A percentile compares a stretch with the other conserved stretches of the same genome.
Evolutionary conservation across 2,888 invertebrate species (phyloP).

Genomic region (Xylota sylvarum): DNA sequence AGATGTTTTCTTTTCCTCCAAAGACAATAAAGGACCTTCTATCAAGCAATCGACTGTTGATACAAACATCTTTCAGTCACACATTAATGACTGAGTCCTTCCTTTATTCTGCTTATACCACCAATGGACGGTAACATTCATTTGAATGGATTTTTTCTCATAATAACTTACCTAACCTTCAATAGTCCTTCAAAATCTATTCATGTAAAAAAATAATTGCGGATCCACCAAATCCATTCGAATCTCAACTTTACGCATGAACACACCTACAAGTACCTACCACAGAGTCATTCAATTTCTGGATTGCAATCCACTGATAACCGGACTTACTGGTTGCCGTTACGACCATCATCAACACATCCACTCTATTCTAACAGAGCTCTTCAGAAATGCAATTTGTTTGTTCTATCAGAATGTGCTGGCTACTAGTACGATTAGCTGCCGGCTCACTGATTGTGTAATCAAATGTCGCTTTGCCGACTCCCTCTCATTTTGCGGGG

Average conservation of each 20-base stretch:
- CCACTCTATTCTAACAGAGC: slow-evolving; percentile 1
- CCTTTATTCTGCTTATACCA: too few species aligned
- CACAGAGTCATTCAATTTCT: not conserved
- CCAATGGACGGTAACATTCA: too few species aligned
- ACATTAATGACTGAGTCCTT: too few species aligned
- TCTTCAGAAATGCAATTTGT: slow-evolving; percentile 13
- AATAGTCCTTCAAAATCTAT: slow-evolving; percentile 13
- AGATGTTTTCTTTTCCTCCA: too few species aligned
- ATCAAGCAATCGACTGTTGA: too few species aligned
- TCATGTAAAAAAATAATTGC: slow-evolving; percentile 44
- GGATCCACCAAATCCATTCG: not conserved
- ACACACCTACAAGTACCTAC: slow-evolving; percentile 4
- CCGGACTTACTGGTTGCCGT: not conserved
- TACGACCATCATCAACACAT: slow-evolving; percentile 2
- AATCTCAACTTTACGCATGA: slow-evolving; percentile 13
- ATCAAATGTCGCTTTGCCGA: slow-evolving; percentile 11
- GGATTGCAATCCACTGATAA: slow-evolving; percentile 13
- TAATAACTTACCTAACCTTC: not conserved
- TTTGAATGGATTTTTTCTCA: too few species aligned
- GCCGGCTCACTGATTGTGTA: slow-evolving; percentile 34
- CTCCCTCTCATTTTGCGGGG: not conserved
- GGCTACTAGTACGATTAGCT: slow-evolving; percentile 7
- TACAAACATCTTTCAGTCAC: too few species aligned
- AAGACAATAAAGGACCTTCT: too few species aligned
- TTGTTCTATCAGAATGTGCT: slow-evolving; percentile 10